Evolutionary conservation across 2,888 invertebrate species (phyloP), one percentile per base, ranked within the genome.

Genomic region (Dryocosmus kuriphilus): DNA sequence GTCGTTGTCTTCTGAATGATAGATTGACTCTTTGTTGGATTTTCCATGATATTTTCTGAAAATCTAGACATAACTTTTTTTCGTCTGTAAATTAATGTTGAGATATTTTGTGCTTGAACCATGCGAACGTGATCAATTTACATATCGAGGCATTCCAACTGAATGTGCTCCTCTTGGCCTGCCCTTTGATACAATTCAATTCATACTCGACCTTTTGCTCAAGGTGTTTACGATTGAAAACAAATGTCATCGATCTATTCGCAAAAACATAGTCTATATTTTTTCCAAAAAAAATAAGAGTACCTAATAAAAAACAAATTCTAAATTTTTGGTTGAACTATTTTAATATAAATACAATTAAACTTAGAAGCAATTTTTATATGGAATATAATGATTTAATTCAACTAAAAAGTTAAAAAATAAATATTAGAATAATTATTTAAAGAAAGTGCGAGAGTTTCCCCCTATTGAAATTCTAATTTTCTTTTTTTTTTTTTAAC

Each of bases 131-230:
- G 57, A 57, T 24, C 14, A 57, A 57, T 57, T 57, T 57, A 57
- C 57, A 24, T 57, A 24, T 57, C 22, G 24, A 27, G 27, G 16
- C 14, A 60, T 60, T 60, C 60, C 27, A 60, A 27, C 27, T 24
- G 11, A 60, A 60, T 27, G 60, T 27, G 55, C 46, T 57, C 24
- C 9, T 24, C 57, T 57, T 24, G 24, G 57, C 24, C 14, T 57
- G 57, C 60, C 60, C 60, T 60, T 60, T 60, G 27, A 60, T 60
- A 60, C 27, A 60, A 60, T 60, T 60, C 16, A 60, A 27, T 60
- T 27, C 60, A 11, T 60, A 60, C 60, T 2, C 55, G 22, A 55
- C 55, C 27, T 60, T 27, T 60, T 60, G 22, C 24, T 60, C 60
- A 24, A 27, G 16, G 60, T 27, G 24, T 27, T 60, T 14, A 14